phyloP scores from a whole-genome alignment of 2,797 vertebrate species.

The Brachymystax lenok region DNA sequence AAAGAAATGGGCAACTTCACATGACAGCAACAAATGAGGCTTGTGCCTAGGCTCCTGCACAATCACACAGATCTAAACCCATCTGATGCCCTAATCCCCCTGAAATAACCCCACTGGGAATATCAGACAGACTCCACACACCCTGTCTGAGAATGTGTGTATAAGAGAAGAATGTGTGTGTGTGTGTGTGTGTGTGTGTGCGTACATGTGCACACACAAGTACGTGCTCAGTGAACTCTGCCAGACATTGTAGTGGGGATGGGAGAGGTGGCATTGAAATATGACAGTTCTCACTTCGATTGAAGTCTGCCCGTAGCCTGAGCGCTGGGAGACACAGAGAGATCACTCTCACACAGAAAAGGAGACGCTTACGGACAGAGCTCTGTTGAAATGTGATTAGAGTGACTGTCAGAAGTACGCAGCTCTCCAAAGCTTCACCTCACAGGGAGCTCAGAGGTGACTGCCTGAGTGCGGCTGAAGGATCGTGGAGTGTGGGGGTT shows the following conservation, averaged over 20 bases:
- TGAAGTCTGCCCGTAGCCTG: conserved; percentile 57
- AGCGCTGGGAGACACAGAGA: conserved; percentile 62
- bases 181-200: conserved; percentile 27
- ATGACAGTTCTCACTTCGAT: conserved; percentile 63
- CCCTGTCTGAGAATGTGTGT: conserved; percentile 20
- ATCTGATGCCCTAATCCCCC: conserved; percentile 59
- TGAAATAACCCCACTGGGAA: conserved; percentile 61
- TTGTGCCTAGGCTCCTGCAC: conserved; percentile 47
- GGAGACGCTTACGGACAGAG: conserved; percentile 46
- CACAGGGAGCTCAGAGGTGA: conserved; percentile 37
- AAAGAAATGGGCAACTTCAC: conserved; percentile 45
- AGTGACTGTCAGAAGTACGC: conserved; percentile 68
- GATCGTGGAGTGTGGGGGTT: conserved; percentile 54
- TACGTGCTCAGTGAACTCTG: conserved; percentile 43
- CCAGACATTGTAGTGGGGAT: conserved; percentile 54
- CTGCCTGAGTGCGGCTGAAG: conserved; percentile 44
- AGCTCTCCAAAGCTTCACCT: conserved; percentile 64
- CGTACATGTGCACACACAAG: background rate
- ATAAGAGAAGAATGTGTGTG: conserved; percentile 22
- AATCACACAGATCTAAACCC: conserved; percentile 57
- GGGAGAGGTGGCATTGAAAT: conserved; percentile 59
- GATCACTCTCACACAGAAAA: conserved; percentile 57
- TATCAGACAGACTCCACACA: conserved; percentile 39
- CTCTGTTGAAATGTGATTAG: conserved; percentile 74
- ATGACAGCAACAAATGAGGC: conserved; percentile 70